Base-by-base conservation (phyloP, 2,888 invertebrate genomes). In the Drosophila austrosaltans region DNA sequence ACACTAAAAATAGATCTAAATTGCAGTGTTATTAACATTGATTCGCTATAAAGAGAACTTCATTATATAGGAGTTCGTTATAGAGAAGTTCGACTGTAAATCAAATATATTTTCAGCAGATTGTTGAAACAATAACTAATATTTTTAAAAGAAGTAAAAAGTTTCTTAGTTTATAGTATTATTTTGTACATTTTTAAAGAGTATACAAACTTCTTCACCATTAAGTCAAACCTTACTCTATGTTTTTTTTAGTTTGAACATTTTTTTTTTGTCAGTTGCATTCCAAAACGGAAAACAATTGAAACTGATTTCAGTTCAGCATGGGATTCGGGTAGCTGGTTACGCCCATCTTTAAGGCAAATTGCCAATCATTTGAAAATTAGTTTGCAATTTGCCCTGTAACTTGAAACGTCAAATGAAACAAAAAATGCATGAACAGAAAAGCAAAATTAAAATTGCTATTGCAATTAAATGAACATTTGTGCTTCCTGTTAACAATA, bases 301-400 rank as follows among this genome's bases (percentile, higher is more conserved):
- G 22, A 39, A 39, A 39, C 32, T n/a, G 57, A 20, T 39, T 57
- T 57, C 69, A 69, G 59, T 61, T 53, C 22, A 56, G 16, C 36
- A 44, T 30, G 61, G 56, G 40, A 48, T 36, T 67, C 36, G 25
- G 22, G 5, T 59, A 57, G 44, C 39, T 58, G 25, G 75, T 12
- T 74, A 62, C 75, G 72, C 72, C 72, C 75, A 48, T 25, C 48
- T 69, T 62, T 59, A 8, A 36, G 69, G 58, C 53, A 53, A 53
- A 63, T 56, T 62, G 58, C 32, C 32, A 62, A 61, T 74, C 62
- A 72, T 75, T 62, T 62, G 69, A 68, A 68, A 72, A 75, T 69
- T 75, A 62, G 75, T 72, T 75, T n/a, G 62, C 62, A 75, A 72
- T 75, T 63, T 44, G 69, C 69, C 72, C 75, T 72, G 72, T 75